Conservation (phyloP, 2,797 vertebrate species). For the Pitangus sulphuratus region DNA sequence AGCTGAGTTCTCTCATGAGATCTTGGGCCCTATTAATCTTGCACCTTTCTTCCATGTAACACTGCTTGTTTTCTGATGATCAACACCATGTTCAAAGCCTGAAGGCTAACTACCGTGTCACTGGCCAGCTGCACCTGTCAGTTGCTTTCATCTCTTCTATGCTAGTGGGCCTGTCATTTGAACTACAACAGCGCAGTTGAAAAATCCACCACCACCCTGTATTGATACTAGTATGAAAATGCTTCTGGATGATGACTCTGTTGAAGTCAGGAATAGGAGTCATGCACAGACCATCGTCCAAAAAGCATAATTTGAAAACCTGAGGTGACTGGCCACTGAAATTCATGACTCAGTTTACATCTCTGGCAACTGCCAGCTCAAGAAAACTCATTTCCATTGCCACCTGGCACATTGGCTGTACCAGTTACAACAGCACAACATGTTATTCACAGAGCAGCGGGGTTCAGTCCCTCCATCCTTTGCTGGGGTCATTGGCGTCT, state of each 20-base stretch:
- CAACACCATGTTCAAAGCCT: neutral
- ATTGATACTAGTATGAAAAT: neutral
- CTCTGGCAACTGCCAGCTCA: neutral
- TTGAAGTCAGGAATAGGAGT: neutral
- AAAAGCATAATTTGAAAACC: neutral
- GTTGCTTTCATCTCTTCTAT: neutral
- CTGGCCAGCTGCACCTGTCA: neutral
- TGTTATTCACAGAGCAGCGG: neutral
- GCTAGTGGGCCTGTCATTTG: neutral
- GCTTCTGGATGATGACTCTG: neutral
- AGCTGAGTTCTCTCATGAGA: neutral
- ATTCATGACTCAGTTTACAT: neutral
- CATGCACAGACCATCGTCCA: neutral
- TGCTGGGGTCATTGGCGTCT: accelerated
- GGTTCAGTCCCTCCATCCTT: neutral
- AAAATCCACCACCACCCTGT: neutral
- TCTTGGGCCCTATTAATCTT: neutral
- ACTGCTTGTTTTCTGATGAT: neutral
- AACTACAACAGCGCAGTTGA: accelerated
- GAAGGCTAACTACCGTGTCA: neutral
- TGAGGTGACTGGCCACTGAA: neutral
- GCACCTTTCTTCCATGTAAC: neutral
- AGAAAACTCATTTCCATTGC: neutral
- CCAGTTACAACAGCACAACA: neutral
- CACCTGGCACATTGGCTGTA: neutral